Conservation (phyloP, 2,888 invertebrate genomes). For the Cylindroiulus punctatus region DNA sequence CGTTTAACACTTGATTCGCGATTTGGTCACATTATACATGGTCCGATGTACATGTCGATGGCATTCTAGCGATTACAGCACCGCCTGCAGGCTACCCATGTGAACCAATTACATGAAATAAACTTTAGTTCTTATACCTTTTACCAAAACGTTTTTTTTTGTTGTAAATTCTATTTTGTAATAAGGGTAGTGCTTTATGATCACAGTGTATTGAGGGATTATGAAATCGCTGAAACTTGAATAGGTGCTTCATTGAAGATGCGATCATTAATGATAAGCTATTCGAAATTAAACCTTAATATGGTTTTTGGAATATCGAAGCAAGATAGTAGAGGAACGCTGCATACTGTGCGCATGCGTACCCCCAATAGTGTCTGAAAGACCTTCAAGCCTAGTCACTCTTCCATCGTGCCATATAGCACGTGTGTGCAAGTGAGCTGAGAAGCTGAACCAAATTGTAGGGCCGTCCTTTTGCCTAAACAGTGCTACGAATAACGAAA, state of each 20-base stretch:
- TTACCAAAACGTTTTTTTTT: too few relatives aligned
- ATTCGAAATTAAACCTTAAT: background rate
- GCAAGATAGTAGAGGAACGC: background rate
- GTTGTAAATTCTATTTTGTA: too few relatives aligned
- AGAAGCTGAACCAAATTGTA: background rate
- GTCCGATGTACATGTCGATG: too few relatives aligned
- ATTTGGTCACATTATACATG: too few relatives aligned
- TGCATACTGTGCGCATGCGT: background rate
- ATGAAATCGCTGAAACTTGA: background rate
- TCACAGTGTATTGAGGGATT: too few relatives aligned
- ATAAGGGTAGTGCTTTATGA: too few relatives aligned
- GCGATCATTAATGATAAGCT: background rate
- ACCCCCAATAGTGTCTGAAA: background rate
- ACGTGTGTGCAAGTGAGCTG: conserved; percentile 17
- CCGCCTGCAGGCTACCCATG: too few relatives aligned
- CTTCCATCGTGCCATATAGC: conserved; percentile 31
- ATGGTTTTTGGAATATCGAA: background rate
- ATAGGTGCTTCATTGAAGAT: background rate
- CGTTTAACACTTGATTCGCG: too few relatives aligned
- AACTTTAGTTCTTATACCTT: too few relatives aligned
- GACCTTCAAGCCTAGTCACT: background rate
- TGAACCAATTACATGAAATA: too few relatives aligned
- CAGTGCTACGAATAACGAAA: background rate
- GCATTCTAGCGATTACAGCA: too few relatives aligned
- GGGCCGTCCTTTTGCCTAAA: background rate